phyloP scores from a whole-genome alignment of 2,113 vertebrate genomes.

The Gnathonemus echidnorhynchus region DNA sequence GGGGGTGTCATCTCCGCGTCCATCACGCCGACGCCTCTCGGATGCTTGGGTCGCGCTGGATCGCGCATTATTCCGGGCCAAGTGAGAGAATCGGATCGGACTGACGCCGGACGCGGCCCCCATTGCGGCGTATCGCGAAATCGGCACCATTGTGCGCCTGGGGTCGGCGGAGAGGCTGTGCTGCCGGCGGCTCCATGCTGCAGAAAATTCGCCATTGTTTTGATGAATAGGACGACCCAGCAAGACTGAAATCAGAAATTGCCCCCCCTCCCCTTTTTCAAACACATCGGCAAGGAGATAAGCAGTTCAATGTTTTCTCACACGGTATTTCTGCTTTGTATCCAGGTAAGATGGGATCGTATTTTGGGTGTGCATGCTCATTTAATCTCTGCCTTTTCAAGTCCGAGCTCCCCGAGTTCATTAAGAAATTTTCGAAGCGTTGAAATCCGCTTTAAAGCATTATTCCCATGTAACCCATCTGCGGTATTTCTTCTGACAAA shows the following conservation, averaged over 20 bases:
- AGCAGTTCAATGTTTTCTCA: constrained; percentile 39
- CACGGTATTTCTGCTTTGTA: constrained; percentile 32
- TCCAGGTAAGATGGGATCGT: constrained; percentile 46
- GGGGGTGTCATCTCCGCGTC: constrained; percentile 19
- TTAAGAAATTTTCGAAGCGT: neutral
- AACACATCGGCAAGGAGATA: constrained; percentile 5
- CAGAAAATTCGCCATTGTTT: constrained; percentile 58
- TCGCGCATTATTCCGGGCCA: constrained; percentile 17
- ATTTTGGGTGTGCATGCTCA: constrained; percentile 3
- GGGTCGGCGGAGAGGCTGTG: constrained; percentile 18
- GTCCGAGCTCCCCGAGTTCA: neutral
- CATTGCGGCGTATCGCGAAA: neutral
- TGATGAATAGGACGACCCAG: constrained; percentile 48
- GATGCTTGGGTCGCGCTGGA: constrained; percentile 11
- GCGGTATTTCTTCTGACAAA: constrained; percentile 42
- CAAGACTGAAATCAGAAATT: constrained; percentile 23
- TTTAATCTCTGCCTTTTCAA: constrained; percentile 4
- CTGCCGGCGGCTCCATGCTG: constrained; percentile 44
- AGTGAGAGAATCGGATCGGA: neutral
- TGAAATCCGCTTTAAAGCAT: neutral
- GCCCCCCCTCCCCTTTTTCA: neutral
- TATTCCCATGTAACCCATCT: constrained; percentile 5
- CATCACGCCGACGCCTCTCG: constrained; percentile 9
- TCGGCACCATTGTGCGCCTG: constrained; percentile 21
- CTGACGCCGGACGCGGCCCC: constrained; percentile 11